Base-by-base conservation (phyloP, 1,140 invertebrate species). In the Sinonovacula constricta region DNA sequence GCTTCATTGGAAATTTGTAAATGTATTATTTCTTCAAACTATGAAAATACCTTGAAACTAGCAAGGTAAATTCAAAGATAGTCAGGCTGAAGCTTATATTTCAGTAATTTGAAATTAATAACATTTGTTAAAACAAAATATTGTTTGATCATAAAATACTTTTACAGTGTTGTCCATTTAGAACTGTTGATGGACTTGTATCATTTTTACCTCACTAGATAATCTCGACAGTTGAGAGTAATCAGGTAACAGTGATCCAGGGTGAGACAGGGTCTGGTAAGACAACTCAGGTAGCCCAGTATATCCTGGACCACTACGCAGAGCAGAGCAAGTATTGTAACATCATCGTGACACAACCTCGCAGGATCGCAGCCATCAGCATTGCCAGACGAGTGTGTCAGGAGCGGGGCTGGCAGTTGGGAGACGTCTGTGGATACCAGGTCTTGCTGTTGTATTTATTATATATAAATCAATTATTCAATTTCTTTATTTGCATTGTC, bases 241-340 rank as follows among this genome's bases (percentile, higher is more conserved):
- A 87, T 45, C 87, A 88, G 74, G 88, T 90, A 30, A 89, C 88
- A 7, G 82, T 91, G 14, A 85, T 91, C 10, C 89, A 90, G 67
- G 90, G 89, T 7, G 83, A 86, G 0, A 91, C 90, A 15, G 90
- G 90, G 18, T 88, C 86, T 62, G 86, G 91, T 5, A 89, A 91
- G 81, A 91, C 91, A 65, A 90, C 91, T 31, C 86, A 91, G 80
- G 85, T 91, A 33, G 90, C 91, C 24, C 90, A 90, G 83, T 91
- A 87, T 83, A 92, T 91, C 57, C 81, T 89, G 62, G 91, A 90
- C 70, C 83, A 88, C 68, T 87, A 85, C 82, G 90, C 87, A 26
- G 72, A 60, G 49, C 68, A 83, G 30, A 77, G 86, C 30, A 81
- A 88, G 28, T 87, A 90, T 74, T 88, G 91, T 82, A 90, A 92